Base-by-base conservation (phyloP, 2,113 vertebrate genomes). In the Artemisiospiza belli region DNA sequence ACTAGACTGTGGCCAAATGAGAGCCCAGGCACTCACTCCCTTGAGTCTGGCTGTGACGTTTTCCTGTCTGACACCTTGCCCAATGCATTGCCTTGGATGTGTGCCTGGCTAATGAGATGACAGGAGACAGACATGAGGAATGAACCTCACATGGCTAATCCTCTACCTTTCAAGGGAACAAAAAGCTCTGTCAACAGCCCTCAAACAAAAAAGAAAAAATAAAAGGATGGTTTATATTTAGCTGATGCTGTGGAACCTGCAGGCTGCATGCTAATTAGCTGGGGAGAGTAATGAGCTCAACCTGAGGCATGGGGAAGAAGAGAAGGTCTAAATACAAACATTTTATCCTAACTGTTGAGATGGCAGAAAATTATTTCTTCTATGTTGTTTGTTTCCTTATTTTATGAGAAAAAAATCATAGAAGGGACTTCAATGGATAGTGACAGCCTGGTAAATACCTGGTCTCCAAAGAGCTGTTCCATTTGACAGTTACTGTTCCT, bases 171-270 rank as follows among this genome's bases (percentile, higher is more conserved):
- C 94, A 94, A 92, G 82, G 77, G 90, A 95, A 97, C 89, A 95
- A 95, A 97, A 97, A 92, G 62, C 59, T 95, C 89, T 88, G 91
- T 95, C 92, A 96, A 94, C 92, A 91, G 76, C 57, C 39, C 59
- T 92, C 82, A 92, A 93, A 97, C 59, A 96, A 96, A 94, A 92
- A 66, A 75, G 14, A 96, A 92, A 94, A 94, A 94, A 90, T 58
- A 82, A 94, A 96, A 91, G 73, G 73, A 78, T 90, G 57, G 54
- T 92, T 97, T 97, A 93, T 97, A 96, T 96, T 96, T 97, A 95
- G 96, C 90, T 92, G 73, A 86, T 94, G 93, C 41, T 23, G 41
- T 83, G 47, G 79, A 95, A 95, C 82, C 58, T 89, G 62, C 69
- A 74, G 66, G 70, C 79, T 91, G 93, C 87, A 92, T 97, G 84